Evolutionary conservation across 2,113 vertebrate species (phyloP), one percentile per base, ranked within the genome.

Genomic region (Nettapus auritus): DNA sequence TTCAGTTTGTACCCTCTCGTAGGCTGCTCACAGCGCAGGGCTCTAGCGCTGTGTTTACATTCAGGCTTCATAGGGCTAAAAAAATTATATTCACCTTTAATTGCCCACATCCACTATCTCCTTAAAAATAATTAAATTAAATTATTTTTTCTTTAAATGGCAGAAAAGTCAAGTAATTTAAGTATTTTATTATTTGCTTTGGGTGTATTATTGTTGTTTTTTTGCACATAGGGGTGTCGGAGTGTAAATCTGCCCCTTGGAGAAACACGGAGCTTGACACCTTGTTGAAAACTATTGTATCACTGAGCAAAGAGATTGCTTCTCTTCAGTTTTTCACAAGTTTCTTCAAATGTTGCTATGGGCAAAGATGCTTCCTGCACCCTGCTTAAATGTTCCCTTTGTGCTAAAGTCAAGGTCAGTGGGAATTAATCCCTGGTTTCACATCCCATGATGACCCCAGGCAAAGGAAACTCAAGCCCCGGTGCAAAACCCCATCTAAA

Each of bases 321-420:
- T 33, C 36, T 11, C 62, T 38, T 9, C 63, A 68, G 48, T 71
- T 70, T 29, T 46, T 63, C 25, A 44, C 20, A 50, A 67, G 40
- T 16, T 15, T 52, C 36, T 33, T 21, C 11, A 67, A 67, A n/a
- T 3, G 33, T 14, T 90, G n/a, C 42, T n/a, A 60, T 2, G 42
- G 42, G 3, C 31, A 33, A 36, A 57, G 44, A 22, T 3, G 19
- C 31, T 36, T 44, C 36, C n/a, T 34, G 29, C 2, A 1, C 10
- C 12, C 2, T 1, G 0, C 11, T 83, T 36, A 1, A 16, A 53
- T 7, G 0, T 11, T 50, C 68, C 3, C 3, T 28, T 55, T 46
- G 18, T 28, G 53, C 48, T 31, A 1, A 74, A 83, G 57, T 64
- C 67, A 29, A 62, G 2, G 50, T 7, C 3, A 0, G 15, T 7